A percentile compares a stretch with the other conserved stretches of the same genome.
These are phyloP conservation scores for Taenioides sp. DNA, from an alignment of 2,797 vertebrate genomes.

Conservation along the genomic window DNA sequence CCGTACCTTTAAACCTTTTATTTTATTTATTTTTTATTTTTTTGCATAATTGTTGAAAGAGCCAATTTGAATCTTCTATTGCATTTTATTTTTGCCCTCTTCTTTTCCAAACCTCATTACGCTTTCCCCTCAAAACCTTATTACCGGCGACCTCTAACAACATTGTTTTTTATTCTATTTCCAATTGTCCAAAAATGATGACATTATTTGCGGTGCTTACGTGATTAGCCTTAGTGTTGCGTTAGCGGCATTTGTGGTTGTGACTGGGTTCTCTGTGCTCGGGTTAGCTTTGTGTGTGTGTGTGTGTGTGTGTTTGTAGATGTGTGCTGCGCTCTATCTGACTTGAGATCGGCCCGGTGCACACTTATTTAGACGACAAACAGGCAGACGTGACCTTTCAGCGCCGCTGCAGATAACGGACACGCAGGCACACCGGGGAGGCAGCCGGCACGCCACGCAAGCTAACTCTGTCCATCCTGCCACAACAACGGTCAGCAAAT, in stretches of 20 bases:
- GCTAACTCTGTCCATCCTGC: background rate
- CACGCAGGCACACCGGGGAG: background rate
- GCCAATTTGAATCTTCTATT: background rate
- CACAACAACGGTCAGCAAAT: background rate
- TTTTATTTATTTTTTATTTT: background rate
- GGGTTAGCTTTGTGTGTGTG: background rate
- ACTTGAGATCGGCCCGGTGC: conserved; percentile 69
- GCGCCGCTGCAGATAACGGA: conserved; percentile 68
- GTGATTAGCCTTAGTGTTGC: background rate
- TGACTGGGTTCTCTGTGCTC: too few species aligned
- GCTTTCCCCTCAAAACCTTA: background rate
- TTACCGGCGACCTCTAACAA: background rate
- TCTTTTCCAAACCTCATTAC: background rate
- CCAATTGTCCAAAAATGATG: background rate
- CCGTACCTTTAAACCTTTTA: too few species aligned
- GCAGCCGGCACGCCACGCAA: background rate
- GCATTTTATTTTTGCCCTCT: background rate
- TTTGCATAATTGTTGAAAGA: too few species aligned
- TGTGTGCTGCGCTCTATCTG: conserved; percentile 58
- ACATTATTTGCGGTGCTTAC: background rate
- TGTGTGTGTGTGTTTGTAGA: background rate
- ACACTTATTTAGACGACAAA: conserved; percentile 81
- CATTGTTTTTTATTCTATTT: background rate
- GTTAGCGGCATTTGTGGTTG: background rate
- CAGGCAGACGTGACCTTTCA: conserved; percentile 81